Conservation (phyloP, 2,888 invertebrate genomes). For the Sarcophaga carnaria region DNA sequence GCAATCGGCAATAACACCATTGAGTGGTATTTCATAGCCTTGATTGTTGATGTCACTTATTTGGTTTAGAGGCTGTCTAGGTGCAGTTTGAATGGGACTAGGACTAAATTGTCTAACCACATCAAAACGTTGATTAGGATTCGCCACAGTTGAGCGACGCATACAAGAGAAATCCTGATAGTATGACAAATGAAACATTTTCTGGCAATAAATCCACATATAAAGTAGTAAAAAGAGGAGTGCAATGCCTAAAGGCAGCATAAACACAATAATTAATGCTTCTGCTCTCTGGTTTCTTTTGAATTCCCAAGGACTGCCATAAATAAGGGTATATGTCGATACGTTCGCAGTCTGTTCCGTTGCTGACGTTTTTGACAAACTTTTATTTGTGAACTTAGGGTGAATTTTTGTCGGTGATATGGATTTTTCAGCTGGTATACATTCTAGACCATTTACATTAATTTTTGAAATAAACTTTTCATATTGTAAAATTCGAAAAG, state of each 20-base stretch:
- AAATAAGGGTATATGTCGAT: conserved; percentile 76
- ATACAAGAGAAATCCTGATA: conserved; percentile 73
- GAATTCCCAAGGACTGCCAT: conserved; percentile 75
- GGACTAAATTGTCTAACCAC: conserved; percentile 74
- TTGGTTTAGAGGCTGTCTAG: conserved; percentile 53
- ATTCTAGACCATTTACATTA: conserved; percentile 80
- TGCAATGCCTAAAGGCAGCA: conserved; percentile 79
- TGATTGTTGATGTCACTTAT: conserved; percentile 66
- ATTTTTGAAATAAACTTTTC: conserved; percentile 80
- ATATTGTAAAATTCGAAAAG: conserved; percentile 78
- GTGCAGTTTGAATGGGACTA: conserved; percentile 66
- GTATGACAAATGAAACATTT: conserved; percentile 79
- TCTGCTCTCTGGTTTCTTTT: conserved; percentile 78
- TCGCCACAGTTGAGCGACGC: conserved; percentile 26
- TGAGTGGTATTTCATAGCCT: conserved; percentile 78
- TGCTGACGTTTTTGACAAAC: background rate
- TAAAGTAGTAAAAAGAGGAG: conserved; percentile 78
- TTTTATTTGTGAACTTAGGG: background rate
- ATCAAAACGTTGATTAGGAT: conserved; percentile 76
- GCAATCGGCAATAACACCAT: conserved; percentile 75
- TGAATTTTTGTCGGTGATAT: background rate
- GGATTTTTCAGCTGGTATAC: conserved; percentile 71
- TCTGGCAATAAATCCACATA: conserved; percentile 80
- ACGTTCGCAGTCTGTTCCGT: conserved; percentile 69
- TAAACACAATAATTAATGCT: conserved; percentile 79